Evolutionary conservation across 2,888 invertebrate genomes (phyloP), one percentile per base, ranked within the genome.

Genomic region (Lasioglossum pauxillum): DNA sequence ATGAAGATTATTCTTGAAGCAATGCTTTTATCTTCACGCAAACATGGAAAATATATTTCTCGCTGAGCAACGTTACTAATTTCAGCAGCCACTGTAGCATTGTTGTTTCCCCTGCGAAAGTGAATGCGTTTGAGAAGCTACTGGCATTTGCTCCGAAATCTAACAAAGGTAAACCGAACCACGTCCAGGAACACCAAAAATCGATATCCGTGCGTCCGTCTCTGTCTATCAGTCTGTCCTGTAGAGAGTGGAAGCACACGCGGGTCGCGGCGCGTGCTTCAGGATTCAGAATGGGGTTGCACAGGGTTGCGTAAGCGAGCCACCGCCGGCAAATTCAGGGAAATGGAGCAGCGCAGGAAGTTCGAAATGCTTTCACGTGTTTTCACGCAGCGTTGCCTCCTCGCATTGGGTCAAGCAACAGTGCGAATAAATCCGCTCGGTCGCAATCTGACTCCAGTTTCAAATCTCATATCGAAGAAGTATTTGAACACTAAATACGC

Each of bases 241-340:
- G 19, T 19, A 35, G 16, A 19, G 60, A 19, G 23, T n/a, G 27
- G 27, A 64, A 27, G 72, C 67, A 74, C 16, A 75, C 69, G 53
- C 23, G 41, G 38, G 14, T 5, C 57, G 44, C 7, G 85, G 69
- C 78, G 64, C 84, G 78, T 80, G 84, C 38, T 75, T 41, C 77
- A 38, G 71, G 75, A 84, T 75, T 35, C 77, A 44, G 71, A 78
- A 84, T 46, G 83, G 80, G 78, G 73, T 87, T 87, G 83, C 86
- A 46, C 53, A 83, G 75, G 72, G 83, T 87, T 83, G 86, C 76
- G 86, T 83, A 86, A 87, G 72, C 75, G 75, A 35, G 77, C 44
- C 46, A 49, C 31, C 31, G 19, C 57, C 7, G 57, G 53, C 31
- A 72, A 83, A 80, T 75, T 31, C 53, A 75, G 77, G 35, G 71